These are phyloP conservation scores for Dendrocincla fuliginosa DNA, from an alignment of 2,797 vertebrate genomes.

Conservation along the genomic window DNA sequence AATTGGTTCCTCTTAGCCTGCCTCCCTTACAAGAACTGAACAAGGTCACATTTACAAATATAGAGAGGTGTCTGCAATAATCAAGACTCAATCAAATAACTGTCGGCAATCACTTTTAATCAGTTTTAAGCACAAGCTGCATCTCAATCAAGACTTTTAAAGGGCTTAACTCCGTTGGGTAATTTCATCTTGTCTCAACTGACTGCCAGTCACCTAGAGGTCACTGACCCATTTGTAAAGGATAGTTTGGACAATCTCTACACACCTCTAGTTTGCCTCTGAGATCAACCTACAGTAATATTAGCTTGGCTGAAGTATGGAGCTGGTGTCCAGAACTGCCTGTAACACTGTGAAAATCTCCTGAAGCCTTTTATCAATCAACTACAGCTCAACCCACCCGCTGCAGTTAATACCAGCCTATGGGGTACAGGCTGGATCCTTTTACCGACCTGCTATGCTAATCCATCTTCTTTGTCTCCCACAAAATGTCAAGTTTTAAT, in stretches of 20 bases:
- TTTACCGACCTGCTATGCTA: neutral
- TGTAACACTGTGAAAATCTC: neutral
- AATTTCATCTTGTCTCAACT: neutral
- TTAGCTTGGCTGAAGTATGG: neutral
- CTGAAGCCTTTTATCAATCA: neutral
- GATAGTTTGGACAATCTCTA: neutral
- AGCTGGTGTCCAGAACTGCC: neutral
- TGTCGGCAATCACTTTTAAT: neutral
- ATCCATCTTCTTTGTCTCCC: neutral
- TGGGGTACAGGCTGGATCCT: neutral
- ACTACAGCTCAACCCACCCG: fast-evolving
- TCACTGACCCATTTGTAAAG: neutral
- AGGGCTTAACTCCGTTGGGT: neutral
- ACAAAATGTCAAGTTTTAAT: neutral
- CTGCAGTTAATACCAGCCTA: neutral
- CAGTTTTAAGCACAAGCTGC: neutral
- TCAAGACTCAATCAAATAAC: neutral
- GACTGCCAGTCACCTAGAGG: neutral
- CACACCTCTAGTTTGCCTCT: neutral
- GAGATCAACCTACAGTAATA: neutral
- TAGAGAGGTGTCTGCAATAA: neutral
- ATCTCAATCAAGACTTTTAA: neutral
- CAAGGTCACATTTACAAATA: neutral
- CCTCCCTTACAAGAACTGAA: neutral
- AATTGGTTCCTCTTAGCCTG: neutral